phyloP scores from a whole-genome alignment of 2,113 vertebrate species.

The Ciconia maguari region DNA sequence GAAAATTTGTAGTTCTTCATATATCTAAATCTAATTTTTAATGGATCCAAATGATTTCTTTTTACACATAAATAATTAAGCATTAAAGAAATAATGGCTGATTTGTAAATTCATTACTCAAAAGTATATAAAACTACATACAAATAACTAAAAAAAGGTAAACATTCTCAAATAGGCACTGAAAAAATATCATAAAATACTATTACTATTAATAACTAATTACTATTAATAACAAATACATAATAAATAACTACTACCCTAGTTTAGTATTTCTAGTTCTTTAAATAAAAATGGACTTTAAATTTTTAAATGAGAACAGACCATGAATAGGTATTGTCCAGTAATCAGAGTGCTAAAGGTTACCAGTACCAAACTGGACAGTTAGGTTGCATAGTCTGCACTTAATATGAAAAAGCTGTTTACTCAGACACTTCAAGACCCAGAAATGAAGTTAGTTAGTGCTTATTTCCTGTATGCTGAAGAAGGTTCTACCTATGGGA shows the following conservation, averaged over 20 bases:
- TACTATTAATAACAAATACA: background rate
- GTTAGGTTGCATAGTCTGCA: background rate
- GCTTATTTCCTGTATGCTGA: background rate
- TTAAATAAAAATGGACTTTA: background rate
- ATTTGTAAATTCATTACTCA: background rate
- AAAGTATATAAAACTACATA: background rate
- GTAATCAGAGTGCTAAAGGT: background rate
- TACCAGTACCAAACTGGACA: background rate
- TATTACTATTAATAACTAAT: background rate
- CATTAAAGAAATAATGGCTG: background rate
- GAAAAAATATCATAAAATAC: background rate
- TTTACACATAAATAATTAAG: background rate
- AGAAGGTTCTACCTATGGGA: background rate
- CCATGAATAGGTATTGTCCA: background rate
- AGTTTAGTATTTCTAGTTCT: background rate
- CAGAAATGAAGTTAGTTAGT: background rate
- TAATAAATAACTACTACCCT: background rate
- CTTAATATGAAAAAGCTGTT: background rate
- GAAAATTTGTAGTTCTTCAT: background rate
- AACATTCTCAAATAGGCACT: background rate
- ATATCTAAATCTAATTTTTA: background rate
- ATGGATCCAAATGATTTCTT: background rate
- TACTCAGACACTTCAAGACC: background rate
- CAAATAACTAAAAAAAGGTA: background rate
- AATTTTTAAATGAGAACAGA: background rate